Conservation (phyloP, 30 jellyfish, hydroid and myxozoan species). For the Cassiopea andromeda region DNA sequence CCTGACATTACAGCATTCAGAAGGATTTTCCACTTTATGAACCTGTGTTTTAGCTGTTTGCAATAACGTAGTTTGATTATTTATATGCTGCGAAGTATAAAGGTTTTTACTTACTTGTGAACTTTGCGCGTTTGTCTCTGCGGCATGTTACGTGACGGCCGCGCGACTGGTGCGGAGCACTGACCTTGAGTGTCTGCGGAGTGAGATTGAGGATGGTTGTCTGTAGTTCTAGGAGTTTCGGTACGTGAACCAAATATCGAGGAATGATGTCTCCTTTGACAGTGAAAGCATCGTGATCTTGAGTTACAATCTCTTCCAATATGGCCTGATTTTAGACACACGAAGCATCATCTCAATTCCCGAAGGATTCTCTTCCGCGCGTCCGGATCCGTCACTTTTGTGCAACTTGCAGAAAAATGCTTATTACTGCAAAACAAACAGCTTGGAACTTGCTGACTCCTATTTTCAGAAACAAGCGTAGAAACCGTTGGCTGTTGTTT, state of each 20-base stretch:
- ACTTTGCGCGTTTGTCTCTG: not conserved
- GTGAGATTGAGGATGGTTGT: not conserved
- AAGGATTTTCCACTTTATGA: not conserved
- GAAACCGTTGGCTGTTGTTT: too few species aligned
- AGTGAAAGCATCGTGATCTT: not conserved
- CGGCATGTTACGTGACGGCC: not conserved
- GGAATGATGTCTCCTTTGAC: slow-evolving; percentile 3
- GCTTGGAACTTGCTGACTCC: too few species aligned
- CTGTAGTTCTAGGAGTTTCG: not conserved
- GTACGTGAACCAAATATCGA: slow-evolving; percentile 1
- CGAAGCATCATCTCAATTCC: not conserved
- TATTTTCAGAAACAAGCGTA: too few species aligned
- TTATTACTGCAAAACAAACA: too few species aligned
- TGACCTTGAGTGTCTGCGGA: not conserved
- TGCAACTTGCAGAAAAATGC: too few species aligned
- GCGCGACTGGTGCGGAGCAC: not conserved
- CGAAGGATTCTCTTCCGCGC: not conserved
- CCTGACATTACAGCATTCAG: not conserved
- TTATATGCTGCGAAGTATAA: not conserved
- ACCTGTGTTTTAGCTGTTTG: slow-evolving; percentile 2
- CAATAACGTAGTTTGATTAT: not conserved
- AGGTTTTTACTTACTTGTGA: not conserved
- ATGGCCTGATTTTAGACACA: not conserved
- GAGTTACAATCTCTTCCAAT: not conserved
- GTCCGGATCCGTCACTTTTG: slow-evolving; percentile 2